Percentiles rank a stretch among this genome's conserved stretches.
Conservation (phyloP, 2,113 vertebrate species). For the Suncus etruscus region DNA sequence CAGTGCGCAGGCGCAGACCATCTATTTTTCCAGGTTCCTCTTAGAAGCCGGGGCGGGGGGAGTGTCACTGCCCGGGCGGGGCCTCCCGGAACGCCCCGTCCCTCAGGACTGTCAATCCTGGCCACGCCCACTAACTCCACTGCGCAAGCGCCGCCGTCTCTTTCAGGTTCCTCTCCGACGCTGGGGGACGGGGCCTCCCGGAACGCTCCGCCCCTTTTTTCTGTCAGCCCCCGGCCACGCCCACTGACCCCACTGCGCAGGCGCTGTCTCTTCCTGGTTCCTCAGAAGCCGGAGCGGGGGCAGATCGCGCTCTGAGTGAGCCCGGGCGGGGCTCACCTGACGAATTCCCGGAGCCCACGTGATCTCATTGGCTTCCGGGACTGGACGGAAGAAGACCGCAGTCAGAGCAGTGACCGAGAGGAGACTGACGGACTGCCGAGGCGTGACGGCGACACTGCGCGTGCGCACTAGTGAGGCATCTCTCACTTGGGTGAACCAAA, state of each 20-base stretch:
- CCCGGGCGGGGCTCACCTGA: background rate
- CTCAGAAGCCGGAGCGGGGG: accelerated
- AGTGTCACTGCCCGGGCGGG: too few relatives aligned
- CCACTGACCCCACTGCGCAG: slow-evolving; percentile 38
- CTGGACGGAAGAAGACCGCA: background rate
- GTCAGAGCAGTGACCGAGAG: accelerated
- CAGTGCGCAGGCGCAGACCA: too few relatives aligned
- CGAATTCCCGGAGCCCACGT: accelerated
- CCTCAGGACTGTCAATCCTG: too few relatives aligned
- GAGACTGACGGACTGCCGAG: too few relatives aligned
- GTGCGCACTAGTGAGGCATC: background rate
- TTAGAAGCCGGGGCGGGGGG: background rate
- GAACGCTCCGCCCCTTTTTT: background rate
- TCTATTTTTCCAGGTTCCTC: too few relatives aligned
- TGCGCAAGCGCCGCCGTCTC: too few relatives aligned
- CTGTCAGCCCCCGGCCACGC: background rate
- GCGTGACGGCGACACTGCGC: background rate
- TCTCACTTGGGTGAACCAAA: accelerated
- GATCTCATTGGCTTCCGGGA: background rate
- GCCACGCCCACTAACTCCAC: too few relatives aligned
- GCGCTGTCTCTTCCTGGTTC: background rate
- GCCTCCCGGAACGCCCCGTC: too few relatives aligned
- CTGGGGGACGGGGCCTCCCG: accelerated
- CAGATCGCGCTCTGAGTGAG: accelerated
- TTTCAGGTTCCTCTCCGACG: too few relatives aligned